Evolutionary conservation across 2,797 vertebrate genomes (phyloP), one percentile per base, ranked within the genome.

Genomic region (Lepilemur ruficaudatus): DNA sequence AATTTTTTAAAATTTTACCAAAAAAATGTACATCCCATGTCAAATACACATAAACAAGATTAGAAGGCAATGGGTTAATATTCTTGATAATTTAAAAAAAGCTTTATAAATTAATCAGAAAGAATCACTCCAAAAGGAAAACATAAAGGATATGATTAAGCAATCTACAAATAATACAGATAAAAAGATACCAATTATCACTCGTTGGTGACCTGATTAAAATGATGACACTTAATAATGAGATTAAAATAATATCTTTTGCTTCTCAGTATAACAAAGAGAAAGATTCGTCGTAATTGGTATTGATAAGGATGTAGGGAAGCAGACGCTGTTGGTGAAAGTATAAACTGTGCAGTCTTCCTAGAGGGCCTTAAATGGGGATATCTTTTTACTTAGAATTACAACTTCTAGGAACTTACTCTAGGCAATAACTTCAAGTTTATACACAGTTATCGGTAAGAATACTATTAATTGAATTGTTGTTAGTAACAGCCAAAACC

Each of bases 1-100:
- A 92, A 59, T 78, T 89, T 93, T 72, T 10, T 1, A 23, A 95
- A 92, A 32, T 69, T 93, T 89, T 83, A 70, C 35, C 32, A 7
- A 32, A 55, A 76, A 91, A 92, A 85, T 25, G 30, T 59, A 69
- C 20, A 87, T 28, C 55, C 18, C 35, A 86, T 67, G 25, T 90
- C 67, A 97, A 95, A 87, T 7, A 87, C 72, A 67, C 35, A 48
- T 65, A 79, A 73, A 63, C 12, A 95, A 93, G 95, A 87, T 79
- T 78, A 80, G 30, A 92, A 93, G 93, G 79, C 41, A 82, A 85
- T 72, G n/a, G 9, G 30, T 92, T 95, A 89, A 86, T 61, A 89
- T 72, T 70, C 41, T 93, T 93, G 63, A 32, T 79, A 81, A 92
- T 32, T 70, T 63, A 91, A 80, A 88, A 70, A 94, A 76, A 38